A percentile compares a stretch with the other conserved stretches of the same genome.
Conservation (phyloP, 2,888 invertebrate species). For the Fragum whitleyi region DNA sequence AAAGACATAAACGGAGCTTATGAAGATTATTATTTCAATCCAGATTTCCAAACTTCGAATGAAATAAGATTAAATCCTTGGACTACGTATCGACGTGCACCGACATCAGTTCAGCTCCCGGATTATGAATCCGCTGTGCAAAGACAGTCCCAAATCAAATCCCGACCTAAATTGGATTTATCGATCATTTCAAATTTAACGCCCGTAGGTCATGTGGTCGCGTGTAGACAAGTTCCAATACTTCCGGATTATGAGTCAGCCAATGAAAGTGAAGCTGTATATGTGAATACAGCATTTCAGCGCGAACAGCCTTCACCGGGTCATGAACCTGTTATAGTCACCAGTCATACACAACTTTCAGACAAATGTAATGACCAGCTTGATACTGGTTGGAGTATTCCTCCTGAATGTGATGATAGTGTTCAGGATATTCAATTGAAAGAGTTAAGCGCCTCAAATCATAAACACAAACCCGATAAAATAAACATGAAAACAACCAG, state of each 20-base stretch:
- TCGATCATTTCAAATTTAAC: constrained; percentile 6
- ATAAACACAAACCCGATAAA: not conserved
- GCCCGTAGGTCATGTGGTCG: constrained; percentile 17
- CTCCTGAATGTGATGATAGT: not conserved
- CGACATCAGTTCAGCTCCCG: not conserved
- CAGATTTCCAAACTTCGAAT: not conserved
- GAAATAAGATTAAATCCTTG: constrained; percentile 21
- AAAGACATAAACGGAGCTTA: not conserved
- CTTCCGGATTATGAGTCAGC: constrained; percentile 7
- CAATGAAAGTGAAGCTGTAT: not conserved
- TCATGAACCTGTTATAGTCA: not conserved
- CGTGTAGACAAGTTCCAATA: not conserved
- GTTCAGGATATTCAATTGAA: not conserved
- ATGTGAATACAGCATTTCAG: not conserved
- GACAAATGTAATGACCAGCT: too few relatives aligned
- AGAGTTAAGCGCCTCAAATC: not conserved
- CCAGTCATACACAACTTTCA: not conserved
- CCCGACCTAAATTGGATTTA: constrained; percentile 6
- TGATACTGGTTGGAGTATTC: not conserved
- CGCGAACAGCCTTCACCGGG: not conserved
- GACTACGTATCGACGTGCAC: constrained; percentile 15
- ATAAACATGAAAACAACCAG: not conserved
- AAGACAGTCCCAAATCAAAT: not conserved
- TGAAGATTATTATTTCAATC: not conserved
- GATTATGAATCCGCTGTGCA: too few relatives aligned